phyloP scores from a whole-genome alignment of 2,797 vertebrate genomes.

The Florisuga fusca region DNA sequence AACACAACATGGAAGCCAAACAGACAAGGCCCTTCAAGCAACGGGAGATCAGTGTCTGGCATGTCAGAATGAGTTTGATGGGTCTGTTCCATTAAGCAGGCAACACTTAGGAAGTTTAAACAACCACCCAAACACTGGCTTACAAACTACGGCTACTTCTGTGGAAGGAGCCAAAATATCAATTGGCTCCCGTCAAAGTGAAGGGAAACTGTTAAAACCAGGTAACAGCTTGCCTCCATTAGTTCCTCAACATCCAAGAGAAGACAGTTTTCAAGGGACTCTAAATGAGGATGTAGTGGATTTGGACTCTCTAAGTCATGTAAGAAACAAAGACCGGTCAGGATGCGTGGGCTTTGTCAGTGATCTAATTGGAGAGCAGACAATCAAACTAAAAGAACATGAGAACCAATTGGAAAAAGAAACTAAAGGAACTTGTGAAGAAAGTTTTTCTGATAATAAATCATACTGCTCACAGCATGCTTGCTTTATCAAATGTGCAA shows the following conservation, averaged over 20 bases:
- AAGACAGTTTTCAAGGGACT: not conserved
- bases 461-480: not conserved
- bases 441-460: not conserved
- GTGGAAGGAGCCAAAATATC: not conserved
- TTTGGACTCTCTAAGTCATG: not conserved
- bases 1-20: not conserved
- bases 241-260: not conserved
- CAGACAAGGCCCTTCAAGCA: not conserved
- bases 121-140: not conserved
- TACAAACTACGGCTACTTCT: not conserved
- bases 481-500: not conserved
- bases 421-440: not conserved
- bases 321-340: not conserved
- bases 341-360: not conserved
- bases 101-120: not conserved
- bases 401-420: not conserved
- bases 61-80: not conserved
- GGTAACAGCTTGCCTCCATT: not conserved
- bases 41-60: not conserved
- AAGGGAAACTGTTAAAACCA: not conserved
- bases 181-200: not conserved
- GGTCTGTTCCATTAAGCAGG: not conserved
- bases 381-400: not conserved
- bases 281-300: not conserved
- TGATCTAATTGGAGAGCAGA: not conserved